phyloP scores from a whole-genome alignment of 2,797 vertebrate species.

The Hypotaenidia philippensis region DNA sequence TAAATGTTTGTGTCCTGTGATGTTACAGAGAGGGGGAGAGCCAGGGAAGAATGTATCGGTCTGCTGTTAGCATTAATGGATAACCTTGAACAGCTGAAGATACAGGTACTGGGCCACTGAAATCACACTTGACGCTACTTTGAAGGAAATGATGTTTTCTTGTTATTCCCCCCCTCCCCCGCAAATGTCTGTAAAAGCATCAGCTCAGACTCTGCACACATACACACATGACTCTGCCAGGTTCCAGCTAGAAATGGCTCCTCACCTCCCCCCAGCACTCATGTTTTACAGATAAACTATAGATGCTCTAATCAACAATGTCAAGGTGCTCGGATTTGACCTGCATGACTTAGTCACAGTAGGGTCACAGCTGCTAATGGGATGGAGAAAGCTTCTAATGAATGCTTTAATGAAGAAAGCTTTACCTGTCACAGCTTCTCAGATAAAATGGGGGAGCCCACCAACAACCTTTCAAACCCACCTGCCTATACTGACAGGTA shows the following conservation, averaged over 20 bases:
- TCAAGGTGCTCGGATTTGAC: neutral
- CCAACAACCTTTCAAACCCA: neutral
- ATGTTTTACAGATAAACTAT: neutral
- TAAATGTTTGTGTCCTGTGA: neutral
- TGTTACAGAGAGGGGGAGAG: neutral
- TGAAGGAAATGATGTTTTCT: neutral
- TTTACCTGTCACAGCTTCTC: neutral
- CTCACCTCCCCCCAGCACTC: neutral
- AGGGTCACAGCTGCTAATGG: neutral
- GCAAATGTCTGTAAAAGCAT: neutral
- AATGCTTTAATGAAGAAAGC: neutral
- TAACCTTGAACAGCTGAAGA: neutral
- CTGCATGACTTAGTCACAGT: neutral
- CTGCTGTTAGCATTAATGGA: neutral
- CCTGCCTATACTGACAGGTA: neutral
- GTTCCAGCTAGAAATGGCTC: neutral
- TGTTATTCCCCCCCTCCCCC: neutral
- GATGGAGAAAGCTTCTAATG: neutral
- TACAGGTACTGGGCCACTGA: neutral
- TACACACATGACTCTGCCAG: neutral
- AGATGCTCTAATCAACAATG: rapidly evolving
- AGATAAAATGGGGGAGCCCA: neutral
- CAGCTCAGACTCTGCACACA: neutral
- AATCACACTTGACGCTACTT: neutral
- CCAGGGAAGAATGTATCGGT: neutral